Percentiles rank a stretch among this genome's conserved stretches.
Conservation (phyloP, 2,888 invertebrate species). For the Eucera pruinosa region DNA sequence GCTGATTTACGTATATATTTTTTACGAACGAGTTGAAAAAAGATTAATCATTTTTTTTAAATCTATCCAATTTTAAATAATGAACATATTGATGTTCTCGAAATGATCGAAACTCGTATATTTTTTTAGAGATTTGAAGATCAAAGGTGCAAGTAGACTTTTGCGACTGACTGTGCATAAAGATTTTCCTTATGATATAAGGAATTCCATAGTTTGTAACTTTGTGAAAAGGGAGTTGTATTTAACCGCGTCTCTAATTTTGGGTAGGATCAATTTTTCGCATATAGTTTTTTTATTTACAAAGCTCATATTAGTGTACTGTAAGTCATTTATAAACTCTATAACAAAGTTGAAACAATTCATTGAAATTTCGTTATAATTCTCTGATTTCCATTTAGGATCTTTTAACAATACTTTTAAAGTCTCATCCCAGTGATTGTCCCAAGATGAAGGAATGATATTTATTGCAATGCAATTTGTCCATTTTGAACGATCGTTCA, state of each 20-base stretch:
- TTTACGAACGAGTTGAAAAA: too few species aligned
- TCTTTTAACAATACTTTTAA: slow-evolving; percentile 85
- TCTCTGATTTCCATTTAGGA: slow-evolving; percentile 88
- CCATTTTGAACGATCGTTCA: slow-evolving; percentile 77
- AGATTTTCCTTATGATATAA: slow-evolving; percentile 20
- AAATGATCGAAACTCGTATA: too few species aligned
- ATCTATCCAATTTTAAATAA: too few species aligned
- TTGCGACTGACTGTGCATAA: too few species aligned
- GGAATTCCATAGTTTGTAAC: slow-evolving; percentile 85
- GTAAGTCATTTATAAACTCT: slow-evolving; percentile 90
- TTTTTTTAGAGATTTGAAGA: too few species aligned
- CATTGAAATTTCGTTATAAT: slow-evolving; percentile 91
- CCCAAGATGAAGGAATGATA: slow-evolving; percentile 78
- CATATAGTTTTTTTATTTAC: slow-evolving; percentile 87
- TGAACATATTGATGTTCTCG: too few species aligned
- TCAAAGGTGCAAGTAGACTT: too few species aligned
- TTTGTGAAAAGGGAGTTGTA: slow-evolving; percentile 93
- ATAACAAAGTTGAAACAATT: slow-evolving; percentile 96
- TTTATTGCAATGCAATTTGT: slow-evolving; percentile 73
- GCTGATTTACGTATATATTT: too few species aligned
- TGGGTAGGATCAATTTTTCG: slow-evolving; percentile 92
- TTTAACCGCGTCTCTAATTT: slow-evolving; percentile 92
- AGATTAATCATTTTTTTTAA: too few species aligned
- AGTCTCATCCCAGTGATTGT: slow-evolving; percentile 77
- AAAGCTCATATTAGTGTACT: slow-evolving; percentile 84